phyloP scores from a whole-genome alignment of 2,113 vertebrate species.

The Odocoileus hemionus region DNA sequence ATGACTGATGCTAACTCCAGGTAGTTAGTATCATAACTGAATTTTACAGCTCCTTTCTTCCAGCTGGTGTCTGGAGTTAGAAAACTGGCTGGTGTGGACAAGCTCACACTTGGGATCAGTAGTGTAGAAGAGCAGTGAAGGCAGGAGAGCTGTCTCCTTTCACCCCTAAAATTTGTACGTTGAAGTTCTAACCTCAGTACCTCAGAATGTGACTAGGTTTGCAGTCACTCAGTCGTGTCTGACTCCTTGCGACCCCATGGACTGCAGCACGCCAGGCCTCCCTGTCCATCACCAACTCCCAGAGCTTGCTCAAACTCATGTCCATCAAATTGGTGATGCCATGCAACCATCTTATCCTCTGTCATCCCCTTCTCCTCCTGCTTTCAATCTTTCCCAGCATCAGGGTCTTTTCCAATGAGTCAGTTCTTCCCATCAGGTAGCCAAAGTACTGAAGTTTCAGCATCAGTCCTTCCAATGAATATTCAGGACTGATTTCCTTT shows the following conservation, averaged over 20 bases:
- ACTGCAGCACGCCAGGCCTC: neutral
- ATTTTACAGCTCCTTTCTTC: neutral
- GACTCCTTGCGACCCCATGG: neutral
- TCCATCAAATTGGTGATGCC: neutral
- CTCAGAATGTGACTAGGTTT: neutral
- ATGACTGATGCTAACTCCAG: neutral
- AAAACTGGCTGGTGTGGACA: neutral
- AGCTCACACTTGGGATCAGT: neutral
- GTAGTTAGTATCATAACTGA: neutral
- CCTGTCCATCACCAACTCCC: neutral
- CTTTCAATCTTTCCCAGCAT: neutral
- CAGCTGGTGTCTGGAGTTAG: neutral
- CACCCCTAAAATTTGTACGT: neutral
- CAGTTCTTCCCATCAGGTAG: neutral
- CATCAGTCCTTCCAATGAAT: neutral
- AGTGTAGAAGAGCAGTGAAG: neutral
- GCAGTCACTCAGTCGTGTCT: neutral
- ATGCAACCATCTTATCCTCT: neutral
- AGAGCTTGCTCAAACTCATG: neutral
- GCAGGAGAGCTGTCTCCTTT: neutral
- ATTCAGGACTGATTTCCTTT: neutral
- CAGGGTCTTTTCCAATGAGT: neutral
- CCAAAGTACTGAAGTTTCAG: neutral
- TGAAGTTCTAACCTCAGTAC: neutral
- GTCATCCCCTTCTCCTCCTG: neutral